Percentiles rank a stretch among this genome's conserved stretches.
phyloP scores from a whole-genome alignment of 2,888 invertebrate species.

The Alitta virens region DNA sequence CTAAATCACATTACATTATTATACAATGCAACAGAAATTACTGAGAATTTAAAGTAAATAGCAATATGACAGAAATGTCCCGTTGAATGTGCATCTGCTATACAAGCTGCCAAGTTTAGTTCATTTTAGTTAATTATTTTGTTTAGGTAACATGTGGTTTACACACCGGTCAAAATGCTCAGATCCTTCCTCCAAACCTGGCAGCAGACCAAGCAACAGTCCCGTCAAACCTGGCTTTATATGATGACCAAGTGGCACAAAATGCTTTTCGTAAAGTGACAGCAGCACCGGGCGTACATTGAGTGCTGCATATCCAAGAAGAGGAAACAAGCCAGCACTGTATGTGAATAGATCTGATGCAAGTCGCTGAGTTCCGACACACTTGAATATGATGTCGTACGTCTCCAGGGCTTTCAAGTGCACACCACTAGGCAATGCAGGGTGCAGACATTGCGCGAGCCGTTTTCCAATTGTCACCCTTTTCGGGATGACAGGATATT shows the following conservation, averaged over 20 bases:
- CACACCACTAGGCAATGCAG: constrained; percentile 85
- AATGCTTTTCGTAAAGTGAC: constrained; percentile 81
- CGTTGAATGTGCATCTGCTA: too few relatives aligned
- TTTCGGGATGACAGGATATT: constrained; percentile 82
- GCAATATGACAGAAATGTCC: too few relatives aligned
- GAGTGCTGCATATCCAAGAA: constrained; percentile 84
- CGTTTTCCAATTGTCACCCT: constrained; percentile 85
- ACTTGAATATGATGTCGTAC: constrained; percentile 85
- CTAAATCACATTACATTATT: too few relatives aligned
- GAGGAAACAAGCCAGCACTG: constrained; percentile 77
- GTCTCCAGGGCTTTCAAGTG: constrained; percentile 88
- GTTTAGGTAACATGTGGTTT: too few relatives aligned
- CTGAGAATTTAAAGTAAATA: too few relatives aligned
- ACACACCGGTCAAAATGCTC: constrained; percentile 74
- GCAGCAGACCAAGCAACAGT: constrained; percentile 80
- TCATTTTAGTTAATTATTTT: too few relatives aligned
- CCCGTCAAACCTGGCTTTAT: constrained; percentile 80
- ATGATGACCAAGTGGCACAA: constrained; percentile 76
- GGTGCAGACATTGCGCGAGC: constrained; percentile 90
- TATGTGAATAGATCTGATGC: constrained; percentile 82
- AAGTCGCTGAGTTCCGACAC: constrained; percentile 76
- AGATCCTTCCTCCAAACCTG: constrained; percentile 83
- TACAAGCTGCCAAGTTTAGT: too few relatives aligned
- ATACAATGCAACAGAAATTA: too few relatives aligned
- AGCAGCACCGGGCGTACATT: constrained; percentile 80